phyloP scores from a whole-genome alignment of 1,140 invertebrate species.

The Hypothenemus hampei region DNA sequence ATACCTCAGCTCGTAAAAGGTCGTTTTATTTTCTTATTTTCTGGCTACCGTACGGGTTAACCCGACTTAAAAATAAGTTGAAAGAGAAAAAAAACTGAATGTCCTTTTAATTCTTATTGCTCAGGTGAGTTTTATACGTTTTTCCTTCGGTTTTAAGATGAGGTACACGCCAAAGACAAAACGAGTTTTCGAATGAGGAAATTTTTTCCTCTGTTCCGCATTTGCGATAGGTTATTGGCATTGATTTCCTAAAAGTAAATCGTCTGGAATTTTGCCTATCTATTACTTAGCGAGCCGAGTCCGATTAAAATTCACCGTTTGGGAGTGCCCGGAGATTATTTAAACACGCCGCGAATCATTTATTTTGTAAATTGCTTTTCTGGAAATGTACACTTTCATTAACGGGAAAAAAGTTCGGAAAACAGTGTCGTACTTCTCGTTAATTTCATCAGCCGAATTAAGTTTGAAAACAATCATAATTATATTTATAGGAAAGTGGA shows the following conservation, averaged over 20 bases:
- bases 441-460: too few species aligned
- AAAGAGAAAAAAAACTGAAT: background rate
- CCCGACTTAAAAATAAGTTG: slow-evolving; percentile 3
- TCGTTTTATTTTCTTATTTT: slow-evolving; percentile 21
- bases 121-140: too few species aligned
- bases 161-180: too few species aligned
- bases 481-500: too few species aligned
- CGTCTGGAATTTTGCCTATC: slow-evolving; percentile 19
- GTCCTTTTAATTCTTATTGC: slow-evolving; percentile 6
- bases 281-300: slow-evolving; percentile 16
- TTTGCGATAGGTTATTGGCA: slow-evolving; percentile 9
- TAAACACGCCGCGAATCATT: slow-evolving; percentile 20
- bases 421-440: slow-evolving; percentile 8
- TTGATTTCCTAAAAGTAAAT: slow-evolving; percentile 22
- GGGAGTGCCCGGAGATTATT: slow-evolving; percentile 25
- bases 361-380: slow-evolving; percentile 24
- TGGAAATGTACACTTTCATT: slow-evolving; percentile 23
- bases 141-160: too few species aligned
- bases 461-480: too few species aligned
- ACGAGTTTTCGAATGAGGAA: too few species aligned
- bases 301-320: slow-evolving; percentile 10
- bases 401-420: slow-evolving; percentile 11
- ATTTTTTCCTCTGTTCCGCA: too few species aligned
- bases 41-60: slow-evolving; percentile 10
- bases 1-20: slow-evolving; percentile 18